Evolutionary conservation across 1,140 invertebrate genomes (phyloP), one percentile per base, ranked within the genome.

Genomic region (Sycobia sp.): DNA sequence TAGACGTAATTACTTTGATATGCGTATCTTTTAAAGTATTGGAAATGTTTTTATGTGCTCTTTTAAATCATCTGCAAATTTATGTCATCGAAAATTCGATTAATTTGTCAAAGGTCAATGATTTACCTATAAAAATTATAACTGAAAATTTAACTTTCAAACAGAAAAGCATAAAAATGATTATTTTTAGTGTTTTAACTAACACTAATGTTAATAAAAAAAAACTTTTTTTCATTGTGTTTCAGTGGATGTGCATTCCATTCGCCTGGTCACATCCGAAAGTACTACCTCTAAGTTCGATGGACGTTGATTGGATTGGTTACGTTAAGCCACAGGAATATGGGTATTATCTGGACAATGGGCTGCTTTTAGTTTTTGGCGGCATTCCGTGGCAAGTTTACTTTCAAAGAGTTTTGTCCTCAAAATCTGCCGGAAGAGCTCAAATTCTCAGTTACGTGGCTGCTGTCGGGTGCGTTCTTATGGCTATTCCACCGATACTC

Each of bases 371-470:
- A 9, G 86, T 98, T 43, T 97, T 98, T 73, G 97, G 97, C 9
- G 97, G 97, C 23, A 98, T 99, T 71, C 97, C 97, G 0, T 99
- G 97, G 97, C 83, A 95, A 90, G 96, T 98, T 4, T 99, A 98
- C 76, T 99, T 99, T 82, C 97, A 99, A 84, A 83, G 97, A 41
- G 97, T 99, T 0, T 82, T 99, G 54, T 98, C 96, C 36, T 95
- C 94, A 67, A 96, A 96, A 84, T 94, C 94, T 1, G 95, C 96
- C 1, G 87, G 88, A 1, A 88, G 94, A 60, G 97, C 97, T 8
- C 94, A 98, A 82, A 76, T 97, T 20, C 83, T 99, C 50, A 98
- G 95, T n/a, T 99, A 96, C 79, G 93, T 98, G 22, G 97, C 97
- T 0, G 96, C 95, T 11, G 79, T 94, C 59, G 96, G 96, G 13